A percentile compares a stretch with the other conserved stretches of the same genome.
phyloP scores from a whole-genome alignment of 2,888 invertebrate genomes.

The Hypena proboscidalis region DNA sequence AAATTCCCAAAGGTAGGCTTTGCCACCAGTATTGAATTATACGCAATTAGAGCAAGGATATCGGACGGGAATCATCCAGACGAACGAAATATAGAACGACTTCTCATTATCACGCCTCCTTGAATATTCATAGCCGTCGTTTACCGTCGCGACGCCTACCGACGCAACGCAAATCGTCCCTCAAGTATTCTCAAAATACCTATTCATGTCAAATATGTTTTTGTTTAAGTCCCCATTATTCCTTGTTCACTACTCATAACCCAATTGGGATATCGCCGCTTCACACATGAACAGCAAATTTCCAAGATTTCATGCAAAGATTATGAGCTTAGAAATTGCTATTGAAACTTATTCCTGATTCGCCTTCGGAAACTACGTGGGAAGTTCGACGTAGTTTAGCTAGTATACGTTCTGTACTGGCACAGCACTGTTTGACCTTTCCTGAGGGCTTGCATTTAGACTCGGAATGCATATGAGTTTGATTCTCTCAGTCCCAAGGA shows the following conservation, averaged over 20 bases:
- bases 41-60: slow-evolving; percentile 41
- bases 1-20: background rate
- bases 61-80: slow-evolving; percentile 47
- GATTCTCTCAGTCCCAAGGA: slow-evolving; percentile 49
- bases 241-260: slow-evolving; percentile 6
- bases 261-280: background rate
- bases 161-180: slow-evolving; percentile 35
- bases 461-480: slow-evolving; percentile 52
- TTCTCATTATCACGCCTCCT: slow-evolving; percentile 61
- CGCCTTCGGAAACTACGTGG: slow-evolving; percentile 17
- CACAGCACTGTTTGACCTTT: slow-evolving; percentile 50
- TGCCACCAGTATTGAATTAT: slow-evolving; percentile 18
- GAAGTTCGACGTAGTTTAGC: slow-evolving; percentile 16
- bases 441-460: slow-evolving; percentile 38
- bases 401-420: slow-evolving; percentile 10
- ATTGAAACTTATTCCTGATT: slow-evolving; percentile 22
- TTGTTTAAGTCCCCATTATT: slow-evolving; percentile 6
- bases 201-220: slow-evolving; percentile 16
- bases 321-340: slow-evolving; percentile 16
- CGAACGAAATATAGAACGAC: slow-evolving; percentile 63
- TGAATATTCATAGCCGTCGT: slow-evolving; percentile 72
- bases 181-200: slow-evolving; percentile 32
- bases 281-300: slow-evolving; percentile 1
- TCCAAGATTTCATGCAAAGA: slow-evolving; percentile 19
- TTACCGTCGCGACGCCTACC: slow-evolving; percentile 48